Conservation (phyloP, 2,797 vertebrate genomes). For the Cirrhinus mrigala region DNA sequence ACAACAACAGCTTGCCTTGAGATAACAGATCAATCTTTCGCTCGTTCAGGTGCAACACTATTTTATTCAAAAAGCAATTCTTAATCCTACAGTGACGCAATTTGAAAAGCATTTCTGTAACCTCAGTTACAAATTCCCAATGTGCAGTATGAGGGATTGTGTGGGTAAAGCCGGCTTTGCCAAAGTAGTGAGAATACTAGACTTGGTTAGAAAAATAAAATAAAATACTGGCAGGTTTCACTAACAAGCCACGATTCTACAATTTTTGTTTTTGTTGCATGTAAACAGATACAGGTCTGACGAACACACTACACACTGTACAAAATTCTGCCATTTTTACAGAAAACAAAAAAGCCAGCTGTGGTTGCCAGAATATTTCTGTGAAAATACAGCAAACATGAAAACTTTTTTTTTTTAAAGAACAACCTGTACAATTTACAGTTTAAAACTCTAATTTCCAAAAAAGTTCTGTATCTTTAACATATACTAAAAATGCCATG, state of each 20-base stretch:
- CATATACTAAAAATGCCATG: neutral
- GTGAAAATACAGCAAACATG: neutral
- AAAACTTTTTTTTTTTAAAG: neutral
- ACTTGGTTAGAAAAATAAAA: neutral
- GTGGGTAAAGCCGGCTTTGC: neutral
- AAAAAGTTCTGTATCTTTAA: neutral
- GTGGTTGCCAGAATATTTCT: neutral
- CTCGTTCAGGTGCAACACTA: neutral
- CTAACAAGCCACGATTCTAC: neutral
- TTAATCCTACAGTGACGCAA: constrained; percentile 13
- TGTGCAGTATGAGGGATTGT: neutral
- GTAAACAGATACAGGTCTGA: neutral
- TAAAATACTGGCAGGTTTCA: neutral
- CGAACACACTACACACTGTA: neutral
- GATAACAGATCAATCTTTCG: constrained; percentile 1
- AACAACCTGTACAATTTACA: neutral
- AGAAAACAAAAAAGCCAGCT: neutral
- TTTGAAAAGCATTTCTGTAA: constrained; percentile 12
- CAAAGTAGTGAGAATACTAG: neutral
- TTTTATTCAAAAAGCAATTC: constrained; percentile 12
- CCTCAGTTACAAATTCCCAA: neutral
- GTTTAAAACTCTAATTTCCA: neutral
- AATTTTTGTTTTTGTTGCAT: neutral
- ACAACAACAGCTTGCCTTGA: neutral
- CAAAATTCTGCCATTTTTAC: neutral